Evolutionary conservation across 2,113 vertebrate species (phyloP).

Genomic region (Nymphicus hollandicus): DNA sequence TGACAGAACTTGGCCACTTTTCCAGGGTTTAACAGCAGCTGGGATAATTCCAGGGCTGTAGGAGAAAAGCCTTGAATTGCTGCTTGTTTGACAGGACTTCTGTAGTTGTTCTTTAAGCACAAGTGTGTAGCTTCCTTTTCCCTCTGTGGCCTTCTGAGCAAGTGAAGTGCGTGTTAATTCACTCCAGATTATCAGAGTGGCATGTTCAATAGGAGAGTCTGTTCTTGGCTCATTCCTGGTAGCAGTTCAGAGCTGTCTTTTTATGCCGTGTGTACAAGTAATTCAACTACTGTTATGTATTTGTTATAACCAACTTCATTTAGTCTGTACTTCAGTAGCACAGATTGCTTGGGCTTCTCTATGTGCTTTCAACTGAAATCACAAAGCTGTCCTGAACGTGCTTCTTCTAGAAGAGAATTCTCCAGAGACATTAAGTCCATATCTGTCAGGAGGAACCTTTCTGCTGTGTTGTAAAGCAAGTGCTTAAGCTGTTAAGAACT

Average conservation of each 20-base stretch:
- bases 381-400: fast-evolving
- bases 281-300: fast-evolving
- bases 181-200: fast-evolving
- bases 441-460: neutral
- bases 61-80: neutral
- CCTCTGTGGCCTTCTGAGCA: neutral
- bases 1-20: fast-evolving
- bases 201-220: fast-evolving
- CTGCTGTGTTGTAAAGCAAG: neutral
- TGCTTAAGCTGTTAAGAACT: neutral
- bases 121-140: neutral
- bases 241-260: neutral
- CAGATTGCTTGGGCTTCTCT: neutral
- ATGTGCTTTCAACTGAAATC: fast-evolving
- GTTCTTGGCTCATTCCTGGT: neutral
- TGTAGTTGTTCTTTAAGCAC: neutral
- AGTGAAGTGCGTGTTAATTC: neutral
- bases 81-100: neutral
- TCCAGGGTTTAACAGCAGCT: neutral
- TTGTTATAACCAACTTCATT: neutral
- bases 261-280: too few relatives aligned
- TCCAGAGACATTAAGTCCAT: fast-evolving
- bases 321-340: neutral
- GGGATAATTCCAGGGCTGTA: neutral
- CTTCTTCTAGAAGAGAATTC: neutral